Percentiles rank a stretch among this genome's conserved stretches.
Conservation (phyloP, 2,888 invertebrate genomes). For the Drosophila atripex region DNA sequence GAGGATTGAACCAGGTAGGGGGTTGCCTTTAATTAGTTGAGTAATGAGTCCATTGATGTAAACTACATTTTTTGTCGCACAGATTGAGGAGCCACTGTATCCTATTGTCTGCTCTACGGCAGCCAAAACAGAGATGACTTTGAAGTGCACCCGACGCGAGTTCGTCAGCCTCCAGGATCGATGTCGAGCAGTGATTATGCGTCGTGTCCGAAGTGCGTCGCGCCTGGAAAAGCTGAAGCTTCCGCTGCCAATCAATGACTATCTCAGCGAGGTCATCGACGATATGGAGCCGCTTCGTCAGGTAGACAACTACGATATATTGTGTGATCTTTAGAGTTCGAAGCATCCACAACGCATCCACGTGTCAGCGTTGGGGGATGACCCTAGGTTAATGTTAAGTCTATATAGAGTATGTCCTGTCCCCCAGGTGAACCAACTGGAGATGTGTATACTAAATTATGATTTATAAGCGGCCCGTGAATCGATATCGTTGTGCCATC, state of each 20-base stretch:
- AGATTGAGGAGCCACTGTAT: slow-evolving; percentile 87
- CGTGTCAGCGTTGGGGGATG: neutral
- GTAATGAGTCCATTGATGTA: neutral
- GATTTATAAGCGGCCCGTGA: slow-evolving; percentile 60
- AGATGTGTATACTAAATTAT: slow-evolving; percentile 54
- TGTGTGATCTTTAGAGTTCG: slow-evolving; percentile 75
- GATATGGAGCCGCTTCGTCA: slow-evolving; percentile 82
- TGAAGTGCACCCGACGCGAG: slow-evolving; percentile 86
- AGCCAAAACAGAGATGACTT: slow-evolving; percentile 89
- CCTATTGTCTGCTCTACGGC: slow-evolving; percentile 90
- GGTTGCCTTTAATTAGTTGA: slow-evolving; percentile 6
- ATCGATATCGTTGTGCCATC: slow-evolving; percentile 62
- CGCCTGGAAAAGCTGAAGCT: slow-evolving; percentile 86
- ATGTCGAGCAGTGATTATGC: slow-evolving; percentile 87
- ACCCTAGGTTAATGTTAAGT: slow-evolving; percentile 10
- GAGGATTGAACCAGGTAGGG: slow-evolving; percentile 86
- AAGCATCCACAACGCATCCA: slow-evolving; percentile 5
- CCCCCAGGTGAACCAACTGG: slow-evolving; percentile 50
- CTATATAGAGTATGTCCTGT: slow-evolving; percentile 38
- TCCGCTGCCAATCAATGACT: slow-evolving; percentile 86
- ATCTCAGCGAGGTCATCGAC: slow-evolving; percentile 85
- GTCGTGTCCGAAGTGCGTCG: slow-evolving; percentile 84
- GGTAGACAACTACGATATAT: slow-evolving; percentile 83
- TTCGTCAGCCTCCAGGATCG: slow-evolving; percentile 89
- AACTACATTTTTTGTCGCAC: neutral